Percentiles rank a stretch among this genome's conserved stretches.
These are phyloP conservation scores for Columba janthina DNA, from an alignment of 2,113 vertebrate genomes.

Conservation along the genomic window DNA sequence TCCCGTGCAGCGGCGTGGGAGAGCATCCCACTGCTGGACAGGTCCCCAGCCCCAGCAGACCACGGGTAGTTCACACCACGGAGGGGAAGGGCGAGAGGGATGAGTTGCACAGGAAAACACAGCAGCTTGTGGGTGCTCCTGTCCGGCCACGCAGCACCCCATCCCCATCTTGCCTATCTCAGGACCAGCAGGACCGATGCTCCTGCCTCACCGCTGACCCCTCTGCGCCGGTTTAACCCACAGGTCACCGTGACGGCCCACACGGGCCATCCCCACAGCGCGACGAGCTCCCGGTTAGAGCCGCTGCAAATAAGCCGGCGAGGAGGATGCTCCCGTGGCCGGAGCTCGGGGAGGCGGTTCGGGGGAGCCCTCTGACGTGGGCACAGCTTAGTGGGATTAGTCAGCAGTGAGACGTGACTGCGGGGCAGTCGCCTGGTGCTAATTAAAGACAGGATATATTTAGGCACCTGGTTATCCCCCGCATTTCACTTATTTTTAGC, in stretches of 20 bases:
- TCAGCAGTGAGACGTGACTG: constrained; percentile 16
- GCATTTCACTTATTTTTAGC: not conserved
- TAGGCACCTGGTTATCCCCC: constrained; percentile 20
- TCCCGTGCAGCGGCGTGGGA: accelerated
- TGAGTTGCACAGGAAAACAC: not conserved
- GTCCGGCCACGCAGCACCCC: accelerated
- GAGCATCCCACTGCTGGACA: not conserved
- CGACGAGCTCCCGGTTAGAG: accelerated
- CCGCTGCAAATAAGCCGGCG: accelerated
- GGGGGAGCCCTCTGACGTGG: not conserved
- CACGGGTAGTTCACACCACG: not conserved
- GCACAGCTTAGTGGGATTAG: not conserved
- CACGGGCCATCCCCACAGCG: accelerated
- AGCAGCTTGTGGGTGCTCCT: not conserved
- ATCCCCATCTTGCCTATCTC: accelerated
- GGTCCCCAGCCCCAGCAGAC: not conserved
- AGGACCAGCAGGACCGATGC: not conserved
- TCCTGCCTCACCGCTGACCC: not conserved
- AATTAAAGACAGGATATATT: constrained; percentile 40
- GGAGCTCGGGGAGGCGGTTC: not conserved
- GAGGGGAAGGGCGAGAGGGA: not conserved
- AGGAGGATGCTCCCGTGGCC: not conserved
- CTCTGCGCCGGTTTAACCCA: accelerated
- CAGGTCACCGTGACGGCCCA: not conserved
- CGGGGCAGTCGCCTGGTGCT: not conserved